phyloP scores from a whole-genome alignment of 2,797 vertebrate species.

The Parotocinclus haroldoi region DNA sequence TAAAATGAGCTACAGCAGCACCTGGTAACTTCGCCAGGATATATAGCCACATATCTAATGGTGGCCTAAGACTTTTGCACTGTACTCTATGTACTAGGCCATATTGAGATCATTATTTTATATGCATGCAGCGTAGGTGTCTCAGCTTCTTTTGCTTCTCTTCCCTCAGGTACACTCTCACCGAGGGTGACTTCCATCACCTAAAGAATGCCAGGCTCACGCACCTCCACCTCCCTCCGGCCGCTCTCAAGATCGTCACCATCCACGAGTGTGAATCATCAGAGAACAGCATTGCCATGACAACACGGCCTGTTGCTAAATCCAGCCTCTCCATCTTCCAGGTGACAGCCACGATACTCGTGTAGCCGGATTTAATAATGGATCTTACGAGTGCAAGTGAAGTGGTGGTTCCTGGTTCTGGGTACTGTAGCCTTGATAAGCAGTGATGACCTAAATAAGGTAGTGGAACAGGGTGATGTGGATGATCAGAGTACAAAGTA shows the following conservation, averaged over 20 bases:
- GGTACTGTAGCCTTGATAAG: background rate
- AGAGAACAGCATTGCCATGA: constrained; percentile 83
- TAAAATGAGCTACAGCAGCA: no score
- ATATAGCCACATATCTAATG: no score
- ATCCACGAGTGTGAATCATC: constrained; percentile 93
- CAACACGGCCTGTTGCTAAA: constrained; percentile 74
- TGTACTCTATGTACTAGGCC: no score
- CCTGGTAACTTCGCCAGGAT: no score
- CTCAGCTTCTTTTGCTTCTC: background rate
- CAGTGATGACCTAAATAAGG: no score
- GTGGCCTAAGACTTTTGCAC: no score
- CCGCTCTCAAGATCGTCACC: constrained; percentile 88
- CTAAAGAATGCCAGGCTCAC: constrained; percentile 94
- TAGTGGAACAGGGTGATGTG: no score
- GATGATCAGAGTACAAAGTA: no score
- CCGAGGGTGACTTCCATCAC: constrained; percentile 95
- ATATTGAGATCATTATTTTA: background rate
- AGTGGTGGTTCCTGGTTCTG: background rate
- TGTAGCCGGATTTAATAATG: constrained; percentile 22
- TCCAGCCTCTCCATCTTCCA: constrained; percentile 92
- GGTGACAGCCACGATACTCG: constrained; percentile 67
- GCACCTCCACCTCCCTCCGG: constrained; percentile 83
- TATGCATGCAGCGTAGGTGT: background rate
- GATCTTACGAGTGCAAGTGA: background rate
- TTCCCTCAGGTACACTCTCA: constrained; percentile 87